Evolutionary conservation across 2,888 invertebrate species (phyloP), one percentile per base, ranked within the genome.

Genomic region (Micoletzkya japonica): DNA sequence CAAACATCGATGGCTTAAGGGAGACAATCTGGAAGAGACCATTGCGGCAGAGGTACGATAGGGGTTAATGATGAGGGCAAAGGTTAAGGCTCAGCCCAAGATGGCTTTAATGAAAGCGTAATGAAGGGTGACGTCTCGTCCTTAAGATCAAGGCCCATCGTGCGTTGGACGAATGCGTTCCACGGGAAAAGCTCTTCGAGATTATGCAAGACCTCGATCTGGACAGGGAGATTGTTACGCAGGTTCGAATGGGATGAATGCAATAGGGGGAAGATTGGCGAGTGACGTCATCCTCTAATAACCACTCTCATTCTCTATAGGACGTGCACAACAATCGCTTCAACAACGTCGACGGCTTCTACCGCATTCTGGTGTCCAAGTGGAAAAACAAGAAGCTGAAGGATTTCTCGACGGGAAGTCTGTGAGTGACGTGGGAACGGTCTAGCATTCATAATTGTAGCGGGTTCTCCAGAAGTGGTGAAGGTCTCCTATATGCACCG

Each of bases 271-370:
- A n/a, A 24, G 50, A 10, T 52, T 52, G 52, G 6, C 14, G 7
- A 52, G 14, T 24, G 52, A 14, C 4, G 10, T 24, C 24, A 50
- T 20, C 24, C 4, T n/a, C n/a, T n/a, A 20, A 50, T 17, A 4
- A 50, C 20, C 24, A 6, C 6, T n/a, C 17, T 52, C 17, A 52
- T n/a, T 56, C 14, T 56, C 14, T 56, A 30, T 26, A 17, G 14
- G 30, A 30, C 4, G 20, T 50, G 50, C 24, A 50, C 20, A 50
- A 50, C 3, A 34, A 10, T 39, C 37, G 59, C 17, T 63, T 49
- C 63, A 37, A 63, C 63, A 63, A 63, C 24, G 63, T 63, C 1
- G 64, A 66, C 54, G 64, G 64, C 7, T 26, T 54, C 39, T 26
- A 32, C 17, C 63, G 63, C 17, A 14, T 63, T 7, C 63, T 63